These are phyloP conservation scores for Caenorhabditis panamensis DNA, from an alignment of 2,888 invertebrate genomes.

Conservation along the genomic window DNA sequence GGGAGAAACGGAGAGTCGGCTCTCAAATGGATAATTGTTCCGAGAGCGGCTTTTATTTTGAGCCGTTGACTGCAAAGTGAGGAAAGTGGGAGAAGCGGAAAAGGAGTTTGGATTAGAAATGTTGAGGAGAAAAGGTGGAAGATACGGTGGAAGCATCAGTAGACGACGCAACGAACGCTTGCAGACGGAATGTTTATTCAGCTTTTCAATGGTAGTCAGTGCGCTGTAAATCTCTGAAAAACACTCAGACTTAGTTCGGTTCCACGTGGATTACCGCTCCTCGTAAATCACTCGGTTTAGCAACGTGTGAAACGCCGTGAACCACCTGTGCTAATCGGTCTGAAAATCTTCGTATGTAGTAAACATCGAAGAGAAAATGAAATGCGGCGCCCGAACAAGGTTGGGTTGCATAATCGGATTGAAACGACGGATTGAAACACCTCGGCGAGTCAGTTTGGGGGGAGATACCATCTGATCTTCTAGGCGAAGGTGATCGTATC, in stretches of 20 bases:
- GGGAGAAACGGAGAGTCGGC: slow-evolving; percentile 3
- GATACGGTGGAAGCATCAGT: background rate
- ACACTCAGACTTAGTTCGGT: slow-evolving; percentile 7
- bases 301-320: background rate
- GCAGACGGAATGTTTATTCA: slow-evolving; percentile 3
- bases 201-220: background rate
- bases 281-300: background rate
- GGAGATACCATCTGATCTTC: slow-evolving; percentile 45
- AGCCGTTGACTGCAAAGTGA: background rate
- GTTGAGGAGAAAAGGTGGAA: background rate
- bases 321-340: slow-evolving; percentile 35
- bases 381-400: too few relatives aligned
- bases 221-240: background rate
- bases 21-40: background rate
- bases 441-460: background rate
- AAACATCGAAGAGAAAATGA: slow-evolving; percentile 4
- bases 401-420: slow-evolving; percentile 52
- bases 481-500: slow-evolving; percentile 45
- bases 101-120: background rate
- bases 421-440: slow-evolving; percentile 9
- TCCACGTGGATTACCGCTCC: slow-evolving; percentile 21
- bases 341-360: slow-evolving; percentile 37
- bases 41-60: background rate
- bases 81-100: background rate
- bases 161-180: background rate